Conservation (phyloP, 2,113 vertebrate species). For the Eurystomus gularis region DNA sequence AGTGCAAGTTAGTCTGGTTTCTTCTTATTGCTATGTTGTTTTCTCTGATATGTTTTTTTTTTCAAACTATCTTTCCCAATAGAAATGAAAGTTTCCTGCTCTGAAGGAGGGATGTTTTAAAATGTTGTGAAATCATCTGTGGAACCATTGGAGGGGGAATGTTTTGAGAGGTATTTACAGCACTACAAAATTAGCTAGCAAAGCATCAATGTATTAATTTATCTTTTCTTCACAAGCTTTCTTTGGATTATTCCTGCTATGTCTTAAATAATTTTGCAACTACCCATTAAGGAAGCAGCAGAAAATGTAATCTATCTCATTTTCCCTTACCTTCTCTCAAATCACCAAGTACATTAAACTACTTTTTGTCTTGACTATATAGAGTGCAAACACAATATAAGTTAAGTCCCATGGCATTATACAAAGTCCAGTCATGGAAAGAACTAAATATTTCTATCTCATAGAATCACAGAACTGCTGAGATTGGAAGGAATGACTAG, state of each 20-base stretch:
- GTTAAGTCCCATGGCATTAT: background rate
- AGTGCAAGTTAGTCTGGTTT: background rate
- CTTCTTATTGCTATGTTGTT: background rate
- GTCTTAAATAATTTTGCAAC: background rate
- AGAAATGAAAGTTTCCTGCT: background rate
- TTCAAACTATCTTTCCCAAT: background rate
- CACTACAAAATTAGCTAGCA: background rate
- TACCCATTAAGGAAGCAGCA: background rate
- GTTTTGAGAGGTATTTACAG: background rate
- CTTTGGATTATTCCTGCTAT: background rate
- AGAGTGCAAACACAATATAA: background rate
- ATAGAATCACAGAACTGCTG: background rate
- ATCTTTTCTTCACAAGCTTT: background rate
- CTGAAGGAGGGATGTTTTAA: background rate
- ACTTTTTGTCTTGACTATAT: background rate
- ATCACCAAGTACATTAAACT: background rate
- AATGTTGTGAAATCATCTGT: background rate
- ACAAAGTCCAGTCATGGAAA: background rate
- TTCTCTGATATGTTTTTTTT: background rate
- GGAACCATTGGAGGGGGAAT: background rate
- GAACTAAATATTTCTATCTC: background rate
- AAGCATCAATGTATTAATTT: background rate
- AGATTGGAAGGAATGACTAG: background rate
- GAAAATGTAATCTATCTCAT: background rate
- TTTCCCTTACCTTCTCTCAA: background rate